A percentile compares a stretch with the other conserved stretches of the same genome.
Conservation (phyloP, 2,888 invertebrate species). For the Miltochrista miniata region DNA sequence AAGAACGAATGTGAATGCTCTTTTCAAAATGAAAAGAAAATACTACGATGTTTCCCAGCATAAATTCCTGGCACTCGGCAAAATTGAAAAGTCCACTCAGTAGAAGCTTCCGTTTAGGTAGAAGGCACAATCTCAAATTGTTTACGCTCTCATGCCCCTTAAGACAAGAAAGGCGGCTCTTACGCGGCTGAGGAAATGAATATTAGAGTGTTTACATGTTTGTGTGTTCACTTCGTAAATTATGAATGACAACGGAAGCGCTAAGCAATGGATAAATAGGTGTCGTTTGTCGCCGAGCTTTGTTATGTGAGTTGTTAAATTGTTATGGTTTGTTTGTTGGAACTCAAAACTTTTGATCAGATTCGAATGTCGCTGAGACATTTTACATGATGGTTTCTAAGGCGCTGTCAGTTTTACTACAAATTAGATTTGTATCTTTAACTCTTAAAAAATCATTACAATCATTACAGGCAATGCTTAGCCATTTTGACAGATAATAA, state of each 20-base stretch:
- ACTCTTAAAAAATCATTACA: too few relatives aligned
- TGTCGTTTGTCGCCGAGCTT: conserved; percentile 6
- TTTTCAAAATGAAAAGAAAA: conserved; percentile 76
- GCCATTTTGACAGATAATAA: too few relatives aligned
- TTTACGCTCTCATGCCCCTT: conserved; percentile 65
- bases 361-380: not conserved
- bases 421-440: too few relatives aligned
- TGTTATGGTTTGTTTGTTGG: not conserved
- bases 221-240: conserved; percentile 25
- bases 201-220: conserved; percentile 39
- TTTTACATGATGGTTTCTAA: too few relatives aligned
- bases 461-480: too few relatives aligned
- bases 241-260: conserved; percentile 10
- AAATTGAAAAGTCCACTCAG: conserved; percentile 78
- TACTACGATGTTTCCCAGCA: conserved; percentile 59
- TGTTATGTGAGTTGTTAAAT: conserved; percentile 4
- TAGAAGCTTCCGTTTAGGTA: conserved; percentile 63
- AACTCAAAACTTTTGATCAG: not conserved
- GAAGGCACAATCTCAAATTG: conserved; percentile 69
- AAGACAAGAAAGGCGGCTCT: conserved; percentile 54
- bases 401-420: too few relatives aligned
- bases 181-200: conserved; percentile 37
- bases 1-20: conserved; percentile 46
- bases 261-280: conserved; percentile 20
- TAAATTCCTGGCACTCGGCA: conserved; percentile 73